Percentiles rank a stretch among this genome's conserved stretches.
Conservation (phyloP, 1,140 invertebrate genomes). For the Belonocnema kinseyi region DNA sequence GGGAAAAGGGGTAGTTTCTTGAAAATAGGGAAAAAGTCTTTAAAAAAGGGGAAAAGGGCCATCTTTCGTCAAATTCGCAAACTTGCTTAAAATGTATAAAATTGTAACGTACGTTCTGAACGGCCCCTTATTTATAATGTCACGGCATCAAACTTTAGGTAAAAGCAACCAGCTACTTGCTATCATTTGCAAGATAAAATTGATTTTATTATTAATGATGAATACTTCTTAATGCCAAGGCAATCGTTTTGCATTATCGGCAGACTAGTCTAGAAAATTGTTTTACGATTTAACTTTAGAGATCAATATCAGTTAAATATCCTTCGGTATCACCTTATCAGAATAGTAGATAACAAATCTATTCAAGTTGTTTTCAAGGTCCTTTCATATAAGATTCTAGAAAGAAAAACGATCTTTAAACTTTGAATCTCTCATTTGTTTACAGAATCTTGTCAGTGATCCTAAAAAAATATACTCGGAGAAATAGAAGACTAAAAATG, state of each 20-base stretch:
- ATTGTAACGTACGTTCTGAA: too few relatives aligned
- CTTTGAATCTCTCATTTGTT: neutral
- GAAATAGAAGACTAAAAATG: too few relatives aligned
- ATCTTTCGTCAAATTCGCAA: neutral
- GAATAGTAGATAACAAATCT: too few relatives aligned
- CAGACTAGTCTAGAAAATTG: neutral
- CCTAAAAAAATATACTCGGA: neutral
- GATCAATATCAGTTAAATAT: neutral
- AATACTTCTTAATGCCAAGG: constrained; percentile 7
- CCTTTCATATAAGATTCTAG: too few relatives aligned
- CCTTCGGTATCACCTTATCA: too few relatives aligned
- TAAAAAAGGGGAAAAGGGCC: neutral
- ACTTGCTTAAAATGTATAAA: neutral
- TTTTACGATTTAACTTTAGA: neutral
- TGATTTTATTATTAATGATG: neutral
- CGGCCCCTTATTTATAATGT: neutral
- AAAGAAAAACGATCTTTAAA: neutral
- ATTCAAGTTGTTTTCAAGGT: too few relatives aligned
- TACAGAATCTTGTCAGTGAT: neutral
- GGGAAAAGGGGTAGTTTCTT: too few relatives aligned
- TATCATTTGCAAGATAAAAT: neutral
- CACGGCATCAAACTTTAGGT: neutral
- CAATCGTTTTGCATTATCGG: neutral
- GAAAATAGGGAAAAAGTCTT: too few relatives aligned
- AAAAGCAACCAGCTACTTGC: neutral